These are phyloP conservation scores for Ptilorrhoa leucosticta DNA, from an alignment of 2,113 vertebrate genomes.

Conservation along the genomic window DNA sequence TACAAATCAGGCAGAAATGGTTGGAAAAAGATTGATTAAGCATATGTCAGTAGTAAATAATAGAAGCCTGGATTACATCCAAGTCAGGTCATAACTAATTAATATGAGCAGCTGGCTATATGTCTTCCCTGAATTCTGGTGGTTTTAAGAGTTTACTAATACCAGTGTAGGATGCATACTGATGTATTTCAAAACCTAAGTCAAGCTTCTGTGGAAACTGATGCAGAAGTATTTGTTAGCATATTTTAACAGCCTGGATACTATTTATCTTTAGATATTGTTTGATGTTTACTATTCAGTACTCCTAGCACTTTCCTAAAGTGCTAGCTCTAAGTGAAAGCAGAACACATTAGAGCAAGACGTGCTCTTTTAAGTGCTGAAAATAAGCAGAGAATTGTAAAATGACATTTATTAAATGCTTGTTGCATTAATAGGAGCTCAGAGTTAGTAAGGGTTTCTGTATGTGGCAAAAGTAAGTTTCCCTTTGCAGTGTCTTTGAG, in stretches of 20 bases:
- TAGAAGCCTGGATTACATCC: neutral
- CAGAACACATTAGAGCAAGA: neutral
- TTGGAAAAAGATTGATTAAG: neutral
- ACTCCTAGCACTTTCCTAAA: neutral
- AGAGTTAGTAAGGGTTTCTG: neutral
- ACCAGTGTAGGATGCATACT: neutral
- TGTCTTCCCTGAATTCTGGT: neutral
- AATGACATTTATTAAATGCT: neutral
- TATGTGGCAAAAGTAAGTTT: neutral
- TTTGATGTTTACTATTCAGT: neutral
- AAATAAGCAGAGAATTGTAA: neutral
- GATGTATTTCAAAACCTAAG: neutral
- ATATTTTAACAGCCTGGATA: neutral
- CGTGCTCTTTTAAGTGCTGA: neutral
- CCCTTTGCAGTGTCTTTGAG: neutral
- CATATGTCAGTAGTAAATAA: slow-evolving; percentile 14
- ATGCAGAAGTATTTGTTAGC: neutral
- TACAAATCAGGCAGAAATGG: slow-evolving; percentile 16
- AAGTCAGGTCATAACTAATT: neutral
- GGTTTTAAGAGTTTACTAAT: neutral
- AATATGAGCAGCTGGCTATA: neutral
- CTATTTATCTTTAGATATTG: neutral
- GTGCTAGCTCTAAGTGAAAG: neutral
- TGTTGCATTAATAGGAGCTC: neutral
- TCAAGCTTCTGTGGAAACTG: neutral